A percentile compares a stretch with the other conserved stretches of the same genome.
phyloP scores from a whole-genome alignment of 2,888 invertebrate genomes.

The Melikaiella ostensackeni region DNA sequence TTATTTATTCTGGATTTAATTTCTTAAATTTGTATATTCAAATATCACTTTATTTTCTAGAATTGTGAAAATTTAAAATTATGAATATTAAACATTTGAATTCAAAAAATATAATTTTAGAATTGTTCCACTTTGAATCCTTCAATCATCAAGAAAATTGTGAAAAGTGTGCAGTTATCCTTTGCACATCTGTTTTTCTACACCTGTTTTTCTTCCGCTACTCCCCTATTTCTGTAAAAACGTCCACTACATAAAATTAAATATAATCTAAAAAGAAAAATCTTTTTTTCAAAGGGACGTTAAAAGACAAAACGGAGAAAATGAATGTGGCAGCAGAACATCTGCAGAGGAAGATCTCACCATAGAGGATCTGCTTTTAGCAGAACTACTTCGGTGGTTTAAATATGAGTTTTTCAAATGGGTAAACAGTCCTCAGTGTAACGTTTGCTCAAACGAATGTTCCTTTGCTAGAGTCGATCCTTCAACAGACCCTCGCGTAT shows the following conservation, averaged over 20 bases:
- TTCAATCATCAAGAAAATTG: too few relatives aligned
- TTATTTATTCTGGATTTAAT: too few relatives aligned
- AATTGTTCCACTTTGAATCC: too few relatives aligned
- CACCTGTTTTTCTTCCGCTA: too few relatives aligned
- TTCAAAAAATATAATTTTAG: too few relatives aligned
- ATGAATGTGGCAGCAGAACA: slow-evolving; percentile 39
- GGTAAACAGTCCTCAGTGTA: slow-evolving; percentile 90
- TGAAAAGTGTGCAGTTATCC: too few relatives aligned
- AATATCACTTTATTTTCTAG: too few relatives aligned
- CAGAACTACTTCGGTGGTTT: slow-evolving; percentile 94
- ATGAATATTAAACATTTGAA: too few relatives aligned
- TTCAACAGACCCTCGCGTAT: slow-evolving; percentile 75
- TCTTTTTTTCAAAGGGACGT: slow-evolving; percentile 51
- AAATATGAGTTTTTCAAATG: slow-evolving; percentile 94
- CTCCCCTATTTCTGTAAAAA: neutral
- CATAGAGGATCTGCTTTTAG: slow-evolving; percentile 85
- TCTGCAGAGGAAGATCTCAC: slow-evolving; percentile 78
- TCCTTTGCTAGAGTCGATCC: slow-evolving; percentile 64
- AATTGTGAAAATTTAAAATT: too few relatives aligned
- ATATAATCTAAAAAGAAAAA: neutral
- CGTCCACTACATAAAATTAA: neutral
- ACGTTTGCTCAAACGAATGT: slow-evolving; percentile 81
- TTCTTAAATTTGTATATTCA: too few relatives aligned
- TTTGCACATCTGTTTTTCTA: too few relatives aligned
- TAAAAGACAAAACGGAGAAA: slow-evolving; percentile 50